Evolutionary conservation across 2,888 invertebrate genomes (phyloP).

Genomic region (Leucophora obtusa): DNA sequence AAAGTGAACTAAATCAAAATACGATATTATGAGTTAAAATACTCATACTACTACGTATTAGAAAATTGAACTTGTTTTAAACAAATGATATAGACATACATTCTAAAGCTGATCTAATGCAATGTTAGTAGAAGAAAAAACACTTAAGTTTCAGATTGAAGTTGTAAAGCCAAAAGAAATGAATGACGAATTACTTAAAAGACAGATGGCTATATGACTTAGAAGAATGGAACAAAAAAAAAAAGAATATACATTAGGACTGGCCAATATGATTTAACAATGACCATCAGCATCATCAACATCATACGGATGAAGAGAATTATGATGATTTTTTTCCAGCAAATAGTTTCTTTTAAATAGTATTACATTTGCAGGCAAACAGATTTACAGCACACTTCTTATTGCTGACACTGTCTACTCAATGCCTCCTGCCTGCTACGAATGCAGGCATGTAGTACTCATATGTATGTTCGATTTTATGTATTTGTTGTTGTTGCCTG

Average conservation of each 20-base stretch:
- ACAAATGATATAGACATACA: slow-evolving; percentile 45
- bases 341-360: background rate
- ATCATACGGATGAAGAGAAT: slow-evolving; percentile 4
- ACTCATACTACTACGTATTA: slow-evolving; percentile 7
- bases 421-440: background rate
- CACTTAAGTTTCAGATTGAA: slow-evolving; percentile 1
- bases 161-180: background rate
- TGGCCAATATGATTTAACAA: slow-evolving; percentile 37
- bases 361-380: background rate
- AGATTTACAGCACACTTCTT: slow-evolving; percentile 24
- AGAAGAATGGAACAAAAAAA: background rate
- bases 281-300: slow-evolving; percentile 17
- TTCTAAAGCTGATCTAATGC: slow-evolving; percentile 51
- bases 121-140: slow-evolving; percentile 36
- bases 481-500: slow-evolving; percentile 1
- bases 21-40: slow-evolving; percentile 7
- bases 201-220: slow-evolving; percentile 53
- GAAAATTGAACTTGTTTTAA: slow-evolving; percentile 37
- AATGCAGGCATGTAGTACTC: background rate
- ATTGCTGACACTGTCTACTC: background rate
- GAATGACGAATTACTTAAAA: slow-evolving; percentile 53
- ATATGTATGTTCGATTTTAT: too few species aligned
- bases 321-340: background rate
- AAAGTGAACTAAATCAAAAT: slow-evolving; percentile 56
- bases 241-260: slow-evolving; percentile 12